Base-by-base conservation (phyloP, 2,888 invertebrate genomes). In the Zhuqinia jingwanae region DNA sequence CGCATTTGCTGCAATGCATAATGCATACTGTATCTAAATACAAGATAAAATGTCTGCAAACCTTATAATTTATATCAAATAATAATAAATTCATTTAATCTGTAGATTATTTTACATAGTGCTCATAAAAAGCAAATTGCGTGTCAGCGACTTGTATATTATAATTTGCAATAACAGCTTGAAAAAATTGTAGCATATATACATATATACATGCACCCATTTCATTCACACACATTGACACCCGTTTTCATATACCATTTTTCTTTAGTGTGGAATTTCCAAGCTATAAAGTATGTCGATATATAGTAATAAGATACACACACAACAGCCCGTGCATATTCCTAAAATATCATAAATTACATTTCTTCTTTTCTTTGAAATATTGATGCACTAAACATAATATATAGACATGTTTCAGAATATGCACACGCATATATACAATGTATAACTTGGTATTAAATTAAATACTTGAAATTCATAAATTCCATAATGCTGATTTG, bases 21-120 rank as follows among this genome's bases (percentile, higher is more conserved):
- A 1, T 8, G 22, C n/a, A 36, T 8, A 36, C 36, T n/a, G 25
- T 58, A 63, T 63, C 58, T 58, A 58, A 63, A 63, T 63, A 30
- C 63, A 63, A 30, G 63, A 30, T 63, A 63, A 63, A 63, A 63
- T 63, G 63, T 27, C 63, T 63, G 30, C 27, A 11, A 36, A 36
- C 36, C 60, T 10, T 60, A 60, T 8, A 25, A 13, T 1, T 10
- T 60, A 60, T 60, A 60, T 25, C 60, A 25, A 11, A 10, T n/a
- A 25, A 63, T 22, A 25, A 11, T 58, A 58, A 1, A 17, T 58
- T 20, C 20, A 58, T 25, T 22, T 2, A n/a, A 27, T 30, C 3
- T 63, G 20, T 25, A 30, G 11, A 58, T 22, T 13, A 30, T 63
- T 30, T 30, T 30, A 15, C 27, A n/a, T 2, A 50, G 13, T 15